Evolutionary conservation across 92 coral and sea anemone species (phyloP), one percentile per base, ranked within the genome.

Genomic region (Heteractis magnifica): DNA sequence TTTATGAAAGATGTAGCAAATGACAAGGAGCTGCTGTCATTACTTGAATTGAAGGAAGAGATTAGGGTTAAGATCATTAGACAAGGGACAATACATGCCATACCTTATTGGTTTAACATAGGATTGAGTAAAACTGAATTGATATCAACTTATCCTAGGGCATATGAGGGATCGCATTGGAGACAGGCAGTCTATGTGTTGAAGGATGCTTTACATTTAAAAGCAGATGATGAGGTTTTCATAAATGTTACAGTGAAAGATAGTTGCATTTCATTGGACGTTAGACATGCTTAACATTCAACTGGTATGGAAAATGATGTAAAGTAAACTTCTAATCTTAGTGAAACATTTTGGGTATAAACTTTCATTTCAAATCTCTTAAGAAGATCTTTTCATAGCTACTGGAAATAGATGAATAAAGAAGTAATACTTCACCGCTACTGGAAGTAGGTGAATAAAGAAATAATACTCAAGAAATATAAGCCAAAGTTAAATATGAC

Each of bases 91-190:
- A 90, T 92, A 18, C 98, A 97, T 77, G 99, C 93, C 14, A 73
- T 97, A 52, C 94, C 98, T 16, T 97, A 97, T 83, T 97, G 99
- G 99, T 94, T 94, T 70, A 49, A 18, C 8, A 53, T 97, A 51
- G 92, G 84, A 44, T 59, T 94, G 59, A 90, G 85, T 77, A 73
- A 77, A 56, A 53, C 75, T 18, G 81, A 51, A 41, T 81, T 77
- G 26, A 52, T 97, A 72, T 87, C 93, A 18, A 97, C 99, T 56
- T 87, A 85, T 71, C 50, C 89, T 83, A 92, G 93, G 6, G 88
- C 87, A 1, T 91, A 95, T n/a, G 58, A 81, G 20, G 90, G 88
- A 65, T 93, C 95, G 59, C 98, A 94, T 51, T 97, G 98, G 93
- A 94, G 94, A 62, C 97, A 94, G 84, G 99, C 98, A n/a, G 95